phyloP scores from a whole-genome alignment of 2,113 vertebrate genomes.

The Diphyllodes magnificus region DNA sequence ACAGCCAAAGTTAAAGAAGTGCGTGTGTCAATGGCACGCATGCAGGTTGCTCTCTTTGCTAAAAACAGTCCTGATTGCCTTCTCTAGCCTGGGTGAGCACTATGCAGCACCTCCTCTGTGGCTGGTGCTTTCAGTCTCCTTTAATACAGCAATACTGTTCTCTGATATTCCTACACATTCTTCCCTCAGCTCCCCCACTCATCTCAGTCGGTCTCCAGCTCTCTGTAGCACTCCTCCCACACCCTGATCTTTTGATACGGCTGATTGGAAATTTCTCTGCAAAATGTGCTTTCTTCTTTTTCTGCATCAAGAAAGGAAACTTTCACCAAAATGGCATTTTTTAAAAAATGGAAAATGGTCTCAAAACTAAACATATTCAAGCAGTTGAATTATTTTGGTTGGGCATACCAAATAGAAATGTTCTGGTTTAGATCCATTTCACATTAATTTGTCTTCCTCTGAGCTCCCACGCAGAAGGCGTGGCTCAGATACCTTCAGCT shows the following conservation, averaged over 20 bases:
- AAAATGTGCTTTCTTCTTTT: neutral
- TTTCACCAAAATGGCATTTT: neutral
- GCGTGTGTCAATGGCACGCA: neutral
- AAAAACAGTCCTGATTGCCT: neutral
- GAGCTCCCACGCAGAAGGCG: neutral
- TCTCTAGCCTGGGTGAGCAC: neutral
- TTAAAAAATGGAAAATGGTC: neutral
- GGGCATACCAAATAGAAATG: neutral
- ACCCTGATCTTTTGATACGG: conserved; percentile 8
- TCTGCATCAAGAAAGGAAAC: neutral
- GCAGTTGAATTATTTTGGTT: conserved; percentile 5
- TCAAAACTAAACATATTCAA: neutral
- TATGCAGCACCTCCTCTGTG: neutral
- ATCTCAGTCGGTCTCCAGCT: neutral
- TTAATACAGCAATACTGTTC: neutral
- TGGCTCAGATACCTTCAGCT: neutral
- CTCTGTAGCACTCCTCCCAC: conserved; percentile 37
- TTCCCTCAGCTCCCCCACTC: conserved; percentile 12
- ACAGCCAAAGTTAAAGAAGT: neutral
- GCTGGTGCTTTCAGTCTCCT: neutral
- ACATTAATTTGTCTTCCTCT: neutral
- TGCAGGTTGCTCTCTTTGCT: neutral
- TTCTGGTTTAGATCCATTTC: neutral
- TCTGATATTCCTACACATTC: conserved; percentile 9
- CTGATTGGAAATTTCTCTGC: conserved; percentile 15